These are phyloP conservation scores for Aspiorhynchus laticeps DNA, from an alignment of 2,113 vertebrate species.

Conservation along the genomic window DNA sequence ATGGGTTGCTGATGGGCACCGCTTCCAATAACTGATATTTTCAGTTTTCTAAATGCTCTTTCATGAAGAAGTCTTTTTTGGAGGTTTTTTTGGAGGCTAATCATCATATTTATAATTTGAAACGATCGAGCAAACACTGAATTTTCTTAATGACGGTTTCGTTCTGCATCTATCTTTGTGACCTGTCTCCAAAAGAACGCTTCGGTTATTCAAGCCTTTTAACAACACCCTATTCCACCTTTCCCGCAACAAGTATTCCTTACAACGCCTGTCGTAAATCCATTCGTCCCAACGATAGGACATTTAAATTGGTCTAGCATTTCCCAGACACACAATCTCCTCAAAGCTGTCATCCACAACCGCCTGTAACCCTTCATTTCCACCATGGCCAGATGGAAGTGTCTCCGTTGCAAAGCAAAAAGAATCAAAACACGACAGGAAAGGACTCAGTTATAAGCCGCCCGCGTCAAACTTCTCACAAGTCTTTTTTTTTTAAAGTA, in stretches of 20 bases:
- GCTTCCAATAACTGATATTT: conserved; percentile 52
- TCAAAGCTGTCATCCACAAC: conserved; percentile 45
- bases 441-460: conserved; percentile 13
- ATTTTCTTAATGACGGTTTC: not conserved
- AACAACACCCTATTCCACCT: not conserved
- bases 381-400: conserved; percentile 22
- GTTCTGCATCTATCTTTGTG: not conserved
- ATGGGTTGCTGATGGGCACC: conserved; percentile 50
- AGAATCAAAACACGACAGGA: not conserved
- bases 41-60: conserved; percentile 30
- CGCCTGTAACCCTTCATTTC: conserved; percentile 10
- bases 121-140: not conserved
- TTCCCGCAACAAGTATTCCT: conserved; percentile 11
- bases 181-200: not conserved
- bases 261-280: conserved; percentile 32
- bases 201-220: not conserved
- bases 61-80: not conserved
- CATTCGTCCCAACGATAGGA: conserved; percentile 31
- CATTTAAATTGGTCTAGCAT: conserved; percentile 42
- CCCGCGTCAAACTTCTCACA: not conserved
- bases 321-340: conserved; percentile 37
- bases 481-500: not conserved
- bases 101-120: conserved; percentile 34
- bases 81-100: not conserved
- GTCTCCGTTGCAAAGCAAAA: conserved; percentile 3